Evolutionary conservation across 2,113 vertebrate genomes (phyloP).

Genomic region (Mesitornis unicolor): DNA sequence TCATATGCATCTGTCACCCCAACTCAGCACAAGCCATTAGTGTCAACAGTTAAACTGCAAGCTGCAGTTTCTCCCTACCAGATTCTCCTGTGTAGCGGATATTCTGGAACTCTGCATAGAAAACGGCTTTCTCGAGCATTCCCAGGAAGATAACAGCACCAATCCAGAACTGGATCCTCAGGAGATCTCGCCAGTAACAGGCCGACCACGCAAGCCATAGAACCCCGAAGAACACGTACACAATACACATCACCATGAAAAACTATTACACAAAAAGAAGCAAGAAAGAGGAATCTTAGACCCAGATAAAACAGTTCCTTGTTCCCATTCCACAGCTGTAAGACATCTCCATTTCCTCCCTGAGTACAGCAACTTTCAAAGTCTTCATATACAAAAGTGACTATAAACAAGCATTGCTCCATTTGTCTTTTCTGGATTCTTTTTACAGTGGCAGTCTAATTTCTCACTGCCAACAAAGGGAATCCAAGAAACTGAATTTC

Average conservation of each 20-base stretch:
- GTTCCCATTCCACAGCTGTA: not conserved
- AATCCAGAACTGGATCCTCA: slow-evolving; percentile 96
- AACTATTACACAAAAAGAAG: slow-evolving; percentile 76
- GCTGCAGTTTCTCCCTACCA: slow-evolving; percentile 65
- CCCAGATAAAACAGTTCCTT: not conserved
- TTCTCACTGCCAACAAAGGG: not conserved
- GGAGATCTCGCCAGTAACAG: slow-evolving; percentile 91
- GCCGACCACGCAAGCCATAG: slow-evolving; percentile 93
- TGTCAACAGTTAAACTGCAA: not conserved
- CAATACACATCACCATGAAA: slow-evolving; percentile 96
- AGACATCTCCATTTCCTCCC: not conserved
- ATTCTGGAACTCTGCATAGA: slow-evolving; percentile 94
- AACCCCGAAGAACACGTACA: slow-evolving; percentile 90
- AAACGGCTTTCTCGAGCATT: slow-evolving; percentile 95
- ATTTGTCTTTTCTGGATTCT: not conserved
- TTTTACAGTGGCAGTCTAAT: not conserved
- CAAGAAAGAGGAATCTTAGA: slow-evolving; percentile 30
- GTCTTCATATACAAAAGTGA: not conserved
- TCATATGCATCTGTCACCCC: not conserved
- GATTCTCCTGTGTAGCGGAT: slow-evolving; percentile 90
- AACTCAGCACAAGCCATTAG: not conserved
- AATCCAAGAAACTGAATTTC: not conserved
- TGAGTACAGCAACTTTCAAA: not conserved
- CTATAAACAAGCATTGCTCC: not conserved
- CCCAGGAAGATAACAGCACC: slow-evolving; percentile 92